Evolutionary conservation across 2,797 vertebrate genomes (phyloP), one percentile per base, ranked within the genome.

Genomic region (Hapalemur alaotrensis): DNA sequence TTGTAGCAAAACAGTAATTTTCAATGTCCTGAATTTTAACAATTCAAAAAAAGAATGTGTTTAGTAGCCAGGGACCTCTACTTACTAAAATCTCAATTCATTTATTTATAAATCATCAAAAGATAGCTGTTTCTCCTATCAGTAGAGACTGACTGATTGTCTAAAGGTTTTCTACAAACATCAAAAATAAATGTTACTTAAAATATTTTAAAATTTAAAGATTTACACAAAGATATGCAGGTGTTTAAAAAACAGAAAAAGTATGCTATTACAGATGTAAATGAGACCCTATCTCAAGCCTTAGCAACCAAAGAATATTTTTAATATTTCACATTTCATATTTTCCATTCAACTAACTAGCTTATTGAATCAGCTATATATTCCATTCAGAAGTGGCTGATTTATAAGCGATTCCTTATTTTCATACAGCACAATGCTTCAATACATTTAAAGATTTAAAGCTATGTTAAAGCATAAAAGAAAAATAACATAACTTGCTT

Each of bases 401-500:
- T 52, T 93, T 92, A 43, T 84, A 76, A 83, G 46, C 48, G 67
- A 95, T 79, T 93, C 38, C 73, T 75, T 82, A 76, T 94, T 94
- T 92, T 95, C 72, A 93, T 75, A 92, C 18, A 93, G 76, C 61
- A 80, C 18, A 93, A 72, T 63, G 61, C 23, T 72, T 91, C 70
- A 75, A 83, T 80, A 97, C 41, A 83, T 63, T 89, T 82, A 91
- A 95, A 96, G 41, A 87, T 38, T 94, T 96, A 95, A 96, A 96
- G 59, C 57, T 91, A 59, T 46, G 67, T 84, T 79, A 92, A 50
- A 93, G 46, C 82, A 86, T 89, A 81, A 92, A 97, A 93, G 90
- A 96, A 97, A 96, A 97, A 92, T 95, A 97, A 93, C 91, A 82
- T 97, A 97, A 95, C 57, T 97, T 93, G 81, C 81, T 97, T 97